phyloP scores from a whole-genome alignment of 1,140 invertebrate species.

The Aricia agestis region DNA sequence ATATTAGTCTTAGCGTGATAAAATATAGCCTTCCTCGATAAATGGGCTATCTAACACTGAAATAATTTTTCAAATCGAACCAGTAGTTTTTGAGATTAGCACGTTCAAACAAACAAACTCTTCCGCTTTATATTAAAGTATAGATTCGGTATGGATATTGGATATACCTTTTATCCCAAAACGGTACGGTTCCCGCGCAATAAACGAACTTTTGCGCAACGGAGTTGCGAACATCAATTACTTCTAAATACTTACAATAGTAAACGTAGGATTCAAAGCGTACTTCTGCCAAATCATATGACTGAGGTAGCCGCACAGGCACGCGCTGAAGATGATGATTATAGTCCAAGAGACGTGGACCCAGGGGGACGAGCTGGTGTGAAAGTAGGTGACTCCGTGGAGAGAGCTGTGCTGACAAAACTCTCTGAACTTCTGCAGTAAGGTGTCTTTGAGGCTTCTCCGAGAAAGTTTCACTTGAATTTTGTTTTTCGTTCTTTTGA shows the following conservation, averaged over 20 bases:
- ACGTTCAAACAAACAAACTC: too few relatives aligned
- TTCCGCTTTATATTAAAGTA: too few relatives aligned
- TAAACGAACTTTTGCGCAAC: too few relatives aligned
- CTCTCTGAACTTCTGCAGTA: conserved; percentile 27
- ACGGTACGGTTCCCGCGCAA: too few relatives aligned
- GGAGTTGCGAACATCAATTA: too few relatives aligned
- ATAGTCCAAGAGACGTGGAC: conserved; percentile 37
- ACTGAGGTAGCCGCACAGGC: conserved; percentile 47
- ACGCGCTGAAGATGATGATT: conserved; percentile 37
- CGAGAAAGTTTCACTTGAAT: not conserved
- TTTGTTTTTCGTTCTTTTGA: not conserved
- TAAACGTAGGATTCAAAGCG: conserved; percentile 54
- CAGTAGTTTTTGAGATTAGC: too few relatives aligned
- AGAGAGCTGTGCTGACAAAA: conserved; percentile 49
- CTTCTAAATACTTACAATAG: conserved; percentile 44
- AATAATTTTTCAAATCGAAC: too few relatives aligned
- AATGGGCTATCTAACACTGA: too few relatives aligned
- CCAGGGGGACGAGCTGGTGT: conserved; percentile 27
- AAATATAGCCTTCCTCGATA: too few relatives aligned
- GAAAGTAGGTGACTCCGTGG: conserved; percentile 54
- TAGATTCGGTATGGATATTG: too few relatives aligned
- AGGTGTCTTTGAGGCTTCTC: not conserved
- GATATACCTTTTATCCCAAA: too few relatives aligned
- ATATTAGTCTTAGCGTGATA: too few relatives aligned
- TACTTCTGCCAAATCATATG: conserved; percentile 60